Evolutionary conservation across 2,888 invertebrate genomes (phyloP), one percentile per base, ranked within the genome.

Genomic region (Horisme vitalbata): DNA sequence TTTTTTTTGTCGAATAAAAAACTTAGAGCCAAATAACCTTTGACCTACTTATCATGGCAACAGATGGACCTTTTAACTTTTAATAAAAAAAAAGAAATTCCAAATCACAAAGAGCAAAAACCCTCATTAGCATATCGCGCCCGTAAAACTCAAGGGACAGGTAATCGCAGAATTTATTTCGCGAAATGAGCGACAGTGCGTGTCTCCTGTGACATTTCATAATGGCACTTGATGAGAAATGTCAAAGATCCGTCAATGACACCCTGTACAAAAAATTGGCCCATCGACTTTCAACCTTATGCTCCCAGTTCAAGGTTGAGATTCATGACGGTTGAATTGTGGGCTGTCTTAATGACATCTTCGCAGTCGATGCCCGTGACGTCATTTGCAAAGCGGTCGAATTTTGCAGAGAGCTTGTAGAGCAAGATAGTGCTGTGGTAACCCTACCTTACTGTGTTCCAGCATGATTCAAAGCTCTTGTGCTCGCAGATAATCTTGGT

Each of bases 241-340:
- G 71, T 49, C 53, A 43, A 50, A 63, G 55, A 75, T 77, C 61
- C 65, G 56, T 76, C 75, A 77, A 72, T 72, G 76, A 74, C 77
- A 59, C 56, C 54, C 44, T 34, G 38, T 24, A 28, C 36, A 36
- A 23, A 27, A 4, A n/a, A n/a, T 2, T 32, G 5, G 9, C 15
- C 24, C n/a, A 5, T 3, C 28, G 4, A 53, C 14, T 35, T 12
- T 43, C 27, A 26, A 18, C 45, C 45, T 45, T 52, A 50, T 4
- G 1, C 4, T 5, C 2, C 2, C 0, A 6, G 0, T 1, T 23
- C 24, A 46, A 43, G 34, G 27, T 31, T 26, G 12, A 26, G n/a
- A 12, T 30, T n/a, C 1, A 12, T 3, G 3, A 30, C 26, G 38
- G 4, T 33, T 2, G 4, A 44, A 45, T 4, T 30, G 51, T 45